Evolutionary conservation across 2,888 invertebrate genomes (phyloP).

Genomic region (Chloromyia formosa): DNA sequence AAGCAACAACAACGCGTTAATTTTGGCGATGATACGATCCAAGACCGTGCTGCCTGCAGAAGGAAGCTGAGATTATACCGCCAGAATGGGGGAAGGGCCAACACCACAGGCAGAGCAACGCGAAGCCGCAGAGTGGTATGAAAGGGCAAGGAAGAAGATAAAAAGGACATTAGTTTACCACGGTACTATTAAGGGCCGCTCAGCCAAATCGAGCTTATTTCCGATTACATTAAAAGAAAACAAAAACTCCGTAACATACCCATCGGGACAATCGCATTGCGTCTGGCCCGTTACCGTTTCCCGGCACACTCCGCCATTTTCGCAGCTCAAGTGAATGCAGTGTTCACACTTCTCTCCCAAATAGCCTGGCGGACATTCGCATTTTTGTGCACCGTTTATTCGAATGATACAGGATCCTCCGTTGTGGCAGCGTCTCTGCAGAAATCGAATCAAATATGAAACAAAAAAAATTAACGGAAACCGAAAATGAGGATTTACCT

Average conservation of each 20-base stretch:
- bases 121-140: no score
- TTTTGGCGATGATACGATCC: no score
- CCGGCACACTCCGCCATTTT: conserved; percentile 71
- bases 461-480: not conserved
- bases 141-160: no score
- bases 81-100: no score
- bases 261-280: conserved; percentile 68
- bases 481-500: conserved; percentile 55
- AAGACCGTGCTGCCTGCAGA: no score
- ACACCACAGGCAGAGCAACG: no score
- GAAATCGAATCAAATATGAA: conserved; percentile 5
- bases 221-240: no score
- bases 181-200: no score
- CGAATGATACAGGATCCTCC: conserved; percentile 68
- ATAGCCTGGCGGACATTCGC: conserved; percentile 68
- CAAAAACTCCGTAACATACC: conserved; percentile 62
- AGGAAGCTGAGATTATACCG: no score
- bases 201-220: no score
- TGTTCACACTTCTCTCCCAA: conserved; percentile 68
- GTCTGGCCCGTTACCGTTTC: conserved; percentile 62
- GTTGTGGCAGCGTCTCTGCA: conserved; percentile 67
- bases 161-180: no score
- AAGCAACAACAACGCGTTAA: no score
- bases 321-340: conserved; percentile 68
- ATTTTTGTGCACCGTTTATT: conserved; percentile 61